These are phyloP conservation scores for Psittacula cyanocephala DNA, from an alignment of 2,113 vertebrate genomes.

Conservation along the genomic window DNA sequence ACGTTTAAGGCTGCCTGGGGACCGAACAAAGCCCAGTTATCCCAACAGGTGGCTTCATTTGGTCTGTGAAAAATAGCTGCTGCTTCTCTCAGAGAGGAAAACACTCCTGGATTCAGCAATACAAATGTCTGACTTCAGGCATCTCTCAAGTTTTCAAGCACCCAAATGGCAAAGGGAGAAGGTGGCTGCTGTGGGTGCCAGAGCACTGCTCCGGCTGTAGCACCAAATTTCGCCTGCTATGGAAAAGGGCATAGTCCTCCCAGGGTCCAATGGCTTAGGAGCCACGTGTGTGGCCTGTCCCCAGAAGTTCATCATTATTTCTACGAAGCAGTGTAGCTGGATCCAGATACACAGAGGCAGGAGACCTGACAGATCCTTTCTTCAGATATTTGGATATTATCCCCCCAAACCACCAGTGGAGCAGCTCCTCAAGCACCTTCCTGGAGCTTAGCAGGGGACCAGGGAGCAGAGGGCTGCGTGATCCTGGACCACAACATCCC, in stretches of 20 bases:
- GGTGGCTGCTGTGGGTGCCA: rapidly evolving
- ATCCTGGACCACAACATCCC: background rate
- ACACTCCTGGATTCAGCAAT: background rate
- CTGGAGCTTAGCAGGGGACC: background rate
- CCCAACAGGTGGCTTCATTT: slow-evolving; percentile 31
- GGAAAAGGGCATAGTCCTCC: background rate
- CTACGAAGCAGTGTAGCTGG: background rate
- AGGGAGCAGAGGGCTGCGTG: background rate
- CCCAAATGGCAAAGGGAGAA: background rate
- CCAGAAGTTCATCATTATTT: background rate
- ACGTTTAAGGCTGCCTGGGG: background rate
- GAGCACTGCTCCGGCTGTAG: background rate
- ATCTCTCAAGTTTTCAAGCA: background rate
- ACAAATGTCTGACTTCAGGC: background rate
- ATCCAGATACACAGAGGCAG: background rate
- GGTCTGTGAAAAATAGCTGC: background rate
- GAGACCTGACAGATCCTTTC: background rate
- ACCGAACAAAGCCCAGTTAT: background rate
- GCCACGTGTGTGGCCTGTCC: rapidly evolving
- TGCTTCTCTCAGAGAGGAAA: background rate
- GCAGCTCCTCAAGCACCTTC: background rate
- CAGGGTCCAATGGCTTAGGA: background rate
- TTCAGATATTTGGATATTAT: background rate
- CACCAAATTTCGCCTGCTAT: background rate
- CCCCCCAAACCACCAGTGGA: rapidly evolving